Base-by-base conservation (phyloP, 1,140 invertebrate species). In the Drosophila rhopaloa region DNA sequence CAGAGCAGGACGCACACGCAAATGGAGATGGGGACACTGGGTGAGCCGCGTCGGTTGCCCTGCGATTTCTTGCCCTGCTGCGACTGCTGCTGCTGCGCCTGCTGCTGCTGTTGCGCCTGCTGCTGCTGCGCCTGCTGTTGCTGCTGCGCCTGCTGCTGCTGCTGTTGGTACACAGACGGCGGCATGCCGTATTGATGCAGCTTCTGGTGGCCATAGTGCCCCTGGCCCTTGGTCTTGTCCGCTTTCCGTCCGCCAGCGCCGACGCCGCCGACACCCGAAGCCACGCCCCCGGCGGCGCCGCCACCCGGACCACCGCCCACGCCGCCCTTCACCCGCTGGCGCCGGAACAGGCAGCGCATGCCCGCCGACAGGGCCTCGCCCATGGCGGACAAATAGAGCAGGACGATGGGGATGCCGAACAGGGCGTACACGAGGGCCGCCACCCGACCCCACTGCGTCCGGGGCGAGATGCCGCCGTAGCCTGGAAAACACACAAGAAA, bases 401-500 rank as follows among this genome's bases (percentile, higher is more conserved):
- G 93, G 94, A 98, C 97, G 50, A 98, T 93, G 5, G 98, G 98
- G 71, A 98, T 98, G 19, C 97, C 97, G 41, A 98, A 94, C 4
- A 97, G 94, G 1, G 97, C 97, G 93, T 98, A 98, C 16, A 97
- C 93, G 58, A 98, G 96, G 4, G 98, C 98, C 16, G 97, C 96
- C 95, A 96, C 59, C 81, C 93, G 84, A 65, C 98, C 97, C 95
- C 96, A 96, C 38, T 97, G 94, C 0, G 98, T 99, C 83, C 96
- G 95, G 1, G 98, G 98, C 8, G 97, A 96, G 48, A 98, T 96
- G 89, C 97, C 97, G 35, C 98, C 98, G 89, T 98, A 98, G 59
- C 98, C 98, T 98, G 94, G 4, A 94, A 93, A 65, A 13, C 63
- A 53, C 61, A n/a, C 1, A 46, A 2, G 43, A 24, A 47, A 14